Percentiles rank a stretch among this genome's conserved stretches.
phyloP scores from a whole-genome alignment of 1,140 invertebrate species.

The Nasonia giraulti region DNA sequence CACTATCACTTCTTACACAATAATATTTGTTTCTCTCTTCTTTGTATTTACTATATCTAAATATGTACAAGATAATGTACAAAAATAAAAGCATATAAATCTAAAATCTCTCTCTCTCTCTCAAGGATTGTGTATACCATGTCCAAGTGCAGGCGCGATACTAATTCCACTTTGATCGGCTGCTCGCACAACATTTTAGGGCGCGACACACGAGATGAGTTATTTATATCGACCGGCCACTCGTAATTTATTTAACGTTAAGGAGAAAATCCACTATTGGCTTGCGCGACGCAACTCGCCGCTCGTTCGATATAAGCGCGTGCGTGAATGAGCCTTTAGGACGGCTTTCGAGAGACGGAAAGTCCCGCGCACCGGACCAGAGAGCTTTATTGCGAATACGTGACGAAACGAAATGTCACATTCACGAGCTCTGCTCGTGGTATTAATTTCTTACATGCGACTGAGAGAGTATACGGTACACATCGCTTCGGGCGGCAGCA shows the following conservation, averaged over 20 bases:
- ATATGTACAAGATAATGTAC: too few species aligned
- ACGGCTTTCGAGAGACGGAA: constrained; percentile 21
- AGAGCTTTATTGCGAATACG: constrained; percentile 39
- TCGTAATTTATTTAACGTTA: constrained; percentile 41
- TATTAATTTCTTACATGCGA: constrained; percentile 24
- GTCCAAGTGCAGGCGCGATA: neutral
- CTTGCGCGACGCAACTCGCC: constrained; percentile 15
- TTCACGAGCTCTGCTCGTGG: neutral
- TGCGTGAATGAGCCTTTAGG: constrained; percentile 8
- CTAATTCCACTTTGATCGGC: constrained; percentile 37
- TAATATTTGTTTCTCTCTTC: too few species aligned
- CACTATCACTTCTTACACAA: too few species aligned
- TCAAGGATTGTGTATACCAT: neutral
- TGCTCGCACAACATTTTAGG: constrained; percentile 7
- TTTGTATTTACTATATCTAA: too few species aligned
- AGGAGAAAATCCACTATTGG: constrained; percentile 39
- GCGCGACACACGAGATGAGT: neutral
- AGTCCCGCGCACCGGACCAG: neutral
- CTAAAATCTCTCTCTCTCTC: neutral
- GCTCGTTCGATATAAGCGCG: neutral
- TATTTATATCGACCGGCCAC: constrained; percentile 27
- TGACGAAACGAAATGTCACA: constrained; percentile 28
- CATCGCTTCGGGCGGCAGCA: neutral
- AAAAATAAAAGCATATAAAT: too few species aligned
- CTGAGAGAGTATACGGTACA: neutral